phyloP scores from a whole-genome alignment of 2,888 invertebrate genomes.

The Odontomyia ornata region DNA sequence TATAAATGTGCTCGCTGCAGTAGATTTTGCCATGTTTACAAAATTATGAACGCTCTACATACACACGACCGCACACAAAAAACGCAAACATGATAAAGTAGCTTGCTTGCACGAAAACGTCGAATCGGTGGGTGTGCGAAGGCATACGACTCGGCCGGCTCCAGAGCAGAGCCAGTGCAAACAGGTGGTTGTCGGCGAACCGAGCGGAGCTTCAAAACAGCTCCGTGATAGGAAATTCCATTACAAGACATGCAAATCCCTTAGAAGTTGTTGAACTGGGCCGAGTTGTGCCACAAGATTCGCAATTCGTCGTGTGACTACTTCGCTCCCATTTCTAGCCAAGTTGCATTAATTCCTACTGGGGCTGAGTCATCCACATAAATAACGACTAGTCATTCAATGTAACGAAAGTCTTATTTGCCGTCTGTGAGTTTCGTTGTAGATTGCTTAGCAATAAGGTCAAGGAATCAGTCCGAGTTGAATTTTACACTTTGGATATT shows the following conservation, averaged over 20 bases:
- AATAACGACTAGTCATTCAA: background rate
- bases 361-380: background rate
- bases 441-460: background rate
- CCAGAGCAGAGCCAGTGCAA: background rate
- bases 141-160: background rate
- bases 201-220: background rate
- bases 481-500: background rate
- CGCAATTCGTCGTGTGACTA: background rate
- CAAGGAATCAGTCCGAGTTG: background rate
- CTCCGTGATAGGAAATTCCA: background rate
- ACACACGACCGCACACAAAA: background rate
- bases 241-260: background rate
- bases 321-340: background rate
- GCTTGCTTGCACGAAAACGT: too few relatives aligned
- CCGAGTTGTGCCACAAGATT: background rate
- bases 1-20: conserved; percentile 4
- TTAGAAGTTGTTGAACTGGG: background rate
- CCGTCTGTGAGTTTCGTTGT: background rate
- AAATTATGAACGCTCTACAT: background rate
- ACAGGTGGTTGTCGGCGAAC: background rate
- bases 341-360: background rate
- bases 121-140: too few relatives aligned
- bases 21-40: background rate
- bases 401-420: background rate
- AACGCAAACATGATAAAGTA: background rate